These are phyloP conservation scores for Pissodes strobi DNA, from an alignment of 1,140 invertebrate genomes.

Conservation along the genomic window DNA sequence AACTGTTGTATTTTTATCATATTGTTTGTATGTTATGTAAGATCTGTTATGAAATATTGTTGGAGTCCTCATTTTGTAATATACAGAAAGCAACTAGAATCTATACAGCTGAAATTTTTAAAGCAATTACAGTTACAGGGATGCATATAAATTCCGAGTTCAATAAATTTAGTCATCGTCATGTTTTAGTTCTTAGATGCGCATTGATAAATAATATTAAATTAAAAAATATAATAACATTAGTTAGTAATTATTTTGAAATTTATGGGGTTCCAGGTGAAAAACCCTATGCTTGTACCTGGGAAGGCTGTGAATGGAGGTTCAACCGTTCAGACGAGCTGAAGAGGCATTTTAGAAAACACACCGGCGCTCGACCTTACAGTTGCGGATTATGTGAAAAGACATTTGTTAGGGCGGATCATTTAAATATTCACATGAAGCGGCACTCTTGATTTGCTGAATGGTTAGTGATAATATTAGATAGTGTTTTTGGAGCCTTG, in stretches of 20 bases:
- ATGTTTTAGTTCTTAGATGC: too few species aligned
- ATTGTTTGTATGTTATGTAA: too few species aligned
- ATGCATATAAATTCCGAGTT: too few species aligned
- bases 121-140: too few species aligned
- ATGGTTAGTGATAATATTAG: neutral
- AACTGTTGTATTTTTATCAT: too few species aligned
- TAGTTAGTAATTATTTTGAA: neutral
- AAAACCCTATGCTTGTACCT: constrained; percentile 86
- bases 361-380: constrained; percentile 87
- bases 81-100: too few species aligned
- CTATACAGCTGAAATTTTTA: too few species aligned
- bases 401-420: constrained; percentile 87
- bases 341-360: constrained; percentile 82
- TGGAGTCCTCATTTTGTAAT: too few species aligned
- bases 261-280: constrained; percentile 58
- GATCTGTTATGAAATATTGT: too few species aligned
- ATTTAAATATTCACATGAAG: constrained; percentile 76
- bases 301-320: constrained; percentile 88
- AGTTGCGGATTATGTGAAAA: constrained; percentile 82
- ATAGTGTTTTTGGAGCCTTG: constrained; percentile 13
- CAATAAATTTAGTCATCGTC: too few species aligned
- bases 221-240: too few species aligned
- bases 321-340: constrained; percentile 87
- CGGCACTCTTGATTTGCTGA: constrained; percentile 17
- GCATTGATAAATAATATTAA: too few species aligned